These are phyloP conservation scores for Adelosebastes latens DNA, from an alignment of 2,797 vertebrate species.

Conservation along the genomic window DNA sequence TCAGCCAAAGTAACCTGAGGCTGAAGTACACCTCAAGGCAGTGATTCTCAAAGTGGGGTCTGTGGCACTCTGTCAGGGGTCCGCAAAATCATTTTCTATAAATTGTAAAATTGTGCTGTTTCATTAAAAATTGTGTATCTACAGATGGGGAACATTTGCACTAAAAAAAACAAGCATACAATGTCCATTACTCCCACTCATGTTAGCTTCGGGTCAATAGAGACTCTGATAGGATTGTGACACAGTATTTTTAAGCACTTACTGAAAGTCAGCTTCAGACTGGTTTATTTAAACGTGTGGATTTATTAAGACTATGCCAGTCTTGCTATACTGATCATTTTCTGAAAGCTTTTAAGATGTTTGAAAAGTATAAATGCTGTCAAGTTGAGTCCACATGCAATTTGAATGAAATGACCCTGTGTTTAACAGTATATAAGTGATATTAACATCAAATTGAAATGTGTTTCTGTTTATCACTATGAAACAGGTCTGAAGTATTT, in stretches of 20 bases:
- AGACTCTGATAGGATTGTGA: too few species aligned
- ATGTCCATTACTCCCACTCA: too few species aligned
- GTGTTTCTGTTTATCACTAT: not conserved
- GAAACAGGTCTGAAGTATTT: not conserved
- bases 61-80: too few species aligned
- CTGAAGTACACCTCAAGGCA: not conserved
- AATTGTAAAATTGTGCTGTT: too few species aligned
- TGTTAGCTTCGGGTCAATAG: too few species aligned
- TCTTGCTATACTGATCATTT: not conserved
- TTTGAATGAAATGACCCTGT: not conserved
- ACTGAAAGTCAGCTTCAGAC: too few species aligned
- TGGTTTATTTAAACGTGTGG: rapidly evolving
- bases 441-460: not conserved
- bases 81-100: too few species aligned
- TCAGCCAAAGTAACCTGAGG: not conserved
- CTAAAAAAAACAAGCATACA: too few species aligned
- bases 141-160: too few species aligned
- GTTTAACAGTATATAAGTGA: not conserved
- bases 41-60: too few species aligned
- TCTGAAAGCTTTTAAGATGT: not conserved
- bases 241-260: too few species aligned
- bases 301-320: not conserved
- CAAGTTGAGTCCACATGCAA: not conserved
- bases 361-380: not conserved
- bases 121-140: too few species aligned